These are phyloP conservation scores for Hybognathus amarus DNA, from an alignment of 2,797 vertebrate genomes.

Conservation along the genomic window DNA sequence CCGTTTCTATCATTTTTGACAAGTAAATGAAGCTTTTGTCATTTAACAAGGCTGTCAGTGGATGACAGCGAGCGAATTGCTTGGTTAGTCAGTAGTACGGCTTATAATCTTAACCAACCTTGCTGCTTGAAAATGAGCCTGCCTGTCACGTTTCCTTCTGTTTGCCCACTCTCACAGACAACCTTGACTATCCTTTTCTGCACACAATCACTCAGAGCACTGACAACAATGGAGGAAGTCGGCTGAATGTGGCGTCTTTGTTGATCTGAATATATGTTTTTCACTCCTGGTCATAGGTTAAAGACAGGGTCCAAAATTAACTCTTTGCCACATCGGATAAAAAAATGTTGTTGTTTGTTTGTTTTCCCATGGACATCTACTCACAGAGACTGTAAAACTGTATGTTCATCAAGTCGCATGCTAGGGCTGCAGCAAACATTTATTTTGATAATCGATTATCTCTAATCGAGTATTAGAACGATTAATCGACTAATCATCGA, in stretches of 20 bases:
- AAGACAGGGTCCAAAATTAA: neutral
- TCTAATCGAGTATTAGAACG: too few species aligned
- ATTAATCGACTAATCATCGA: too few species aligned
- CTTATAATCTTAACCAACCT: slow-evolving; percentile 45
- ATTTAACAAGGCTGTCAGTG: slow-evolving; percentile 34
- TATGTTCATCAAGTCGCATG: neutral
- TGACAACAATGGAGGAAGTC: slow-evolving; percentile 12
- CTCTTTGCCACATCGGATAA: neutral
- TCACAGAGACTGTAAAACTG: neutral
- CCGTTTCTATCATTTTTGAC: slow-evolving; percentile 32
- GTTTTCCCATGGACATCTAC: neutral
- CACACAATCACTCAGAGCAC: slow-evolving; percentile 7
- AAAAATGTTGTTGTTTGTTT: neutral
- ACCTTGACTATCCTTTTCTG: slow-evolving; percentile 30
- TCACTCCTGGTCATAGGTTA: neutral
- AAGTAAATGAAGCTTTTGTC: slow-evolving; percentile 44
- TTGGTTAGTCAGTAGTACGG: slow-evolving; percentile 15
- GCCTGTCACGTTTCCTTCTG: slow-evolving; percentile 22
- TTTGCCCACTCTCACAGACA: slow-evolving; percentile 39
- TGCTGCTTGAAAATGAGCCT: slow-evolving; percentile 36
- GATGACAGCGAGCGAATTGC: slow-evolving; percentile 4
- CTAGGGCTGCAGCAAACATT: too few species aligned
- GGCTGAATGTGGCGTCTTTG: slow-evolving; percentile 1
- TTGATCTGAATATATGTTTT: slow-evolving; percentile 26
- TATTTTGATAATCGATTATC: too few species aligned